A percentile compares a stretch with the other conserved stretches of the same genome.
phyloP scores from a whole-genome alignment of 2,888 invertebrate genomes.

The Uloborus plumipes region DNA sequence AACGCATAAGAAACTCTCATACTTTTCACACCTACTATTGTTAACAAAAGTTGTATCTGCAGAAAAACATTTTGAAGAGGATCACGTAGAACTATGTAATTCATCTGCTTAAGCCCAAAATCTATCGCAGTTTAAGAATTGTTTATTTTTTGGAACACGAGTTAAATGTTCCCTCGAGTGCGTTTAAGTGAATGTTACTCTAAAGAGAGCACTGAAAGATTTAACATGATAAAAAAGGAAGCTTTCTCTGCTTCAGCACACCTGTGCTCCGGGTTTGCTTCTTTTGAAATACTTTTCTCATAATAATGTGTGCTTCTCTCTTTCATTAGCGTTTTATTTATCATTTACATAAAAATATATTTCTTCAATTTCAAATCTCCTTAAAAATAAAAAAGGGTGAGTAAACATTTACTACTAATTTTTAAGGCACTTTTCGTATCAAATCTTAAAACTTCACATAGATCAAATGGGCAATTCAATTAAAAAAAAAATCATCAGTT shows the following conservation, averaged over 20 bases:
- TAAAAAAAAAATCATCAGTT: too few species aligned
- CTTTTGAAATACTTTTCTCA: conserved; percentile 1
- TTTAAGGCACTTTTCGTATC: too few species aligned
- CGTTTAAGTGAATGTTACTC: conserved; percentile 23
- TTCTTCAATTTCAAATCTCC: too few species aligned
- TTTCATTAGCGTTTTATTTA: too few species aligned
- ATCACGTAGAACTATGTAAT: conserved; percentile 37
- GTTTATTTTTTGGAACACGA: conserved; percentile 37
- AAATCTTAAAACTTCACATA: too few species aligned
- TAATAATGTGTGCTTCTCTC: conserved; percentile 10
- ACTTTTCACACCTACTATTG: too few species aligned
- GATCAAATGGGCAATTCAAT: too few species aligned
- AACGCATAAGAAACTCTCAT: too few species aligned
- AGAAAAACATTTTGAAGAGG: conserved; percentile 18
- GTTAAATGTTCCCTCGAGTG: conserved; percentile 28
- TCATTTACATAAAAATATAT: too few species aligned
- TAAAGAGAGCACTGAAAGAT: conserved; percentile 28
- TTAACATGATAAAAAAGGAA: conserved; percentile 30
- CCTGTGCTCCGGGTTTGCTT: conserved; percentile 26
- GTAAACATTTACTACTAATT: too few species aligned
- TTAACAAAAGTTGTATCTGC: too few species aligned
- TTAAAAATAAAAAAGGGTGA: too few species aligned
- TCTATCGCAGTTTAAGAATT: conserved; percentile 40
- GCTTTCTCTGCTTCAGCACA: conserved; percentile 18
- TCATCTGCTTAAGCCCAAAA: conserved; percentile 28